Base-by-base conservation (phyloP, 1,140 invertebrate genomes). In the Pseudobourletiella spinata region DNA sequence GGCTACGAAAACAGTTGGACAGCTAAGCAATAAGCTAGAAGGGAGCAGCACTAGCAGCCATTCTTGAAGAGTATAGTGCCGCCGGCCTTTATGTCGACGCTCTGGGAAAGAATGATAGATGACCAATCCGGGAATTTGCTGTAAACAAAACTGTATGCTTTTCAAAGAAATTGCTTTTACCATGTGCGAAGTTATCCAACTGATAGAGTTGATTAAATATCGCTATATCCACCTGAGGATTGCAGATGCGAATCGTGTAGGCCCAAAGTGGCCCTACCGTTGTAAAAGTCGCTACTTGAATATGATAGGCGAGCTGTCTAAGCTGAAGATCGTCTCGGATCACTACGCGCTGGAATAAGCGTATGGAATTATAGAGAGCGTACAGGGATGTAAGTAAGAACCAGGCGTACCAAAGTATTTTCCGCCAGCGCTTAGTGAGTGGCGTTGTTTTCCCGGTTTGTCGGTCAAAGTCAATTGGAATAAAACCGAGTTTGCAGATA, bases 181-280 rank as follows among this genome's bases (percentile, higher is more conserved):
- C n/a, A n/a, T n/a, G n/a, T n/a, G n/a, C n/a, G n/a, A n/a, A n/a
- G n/a, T n/a, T n/a, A n/a, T n/a, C n/a, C n/a, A n/a, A n/a, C n/a
- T n/a, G n/a, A n/a, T n/a, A 48, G 8, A 48, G 46, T 48, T 48
- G 46, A 25, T 48, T 48, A 25, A 48, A 48, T 6, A 48, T 48
- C 6, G 46, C 46, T 15, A 20, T 48, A 25, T 48, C 24, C 16
- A 48, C 24, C 24, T 48, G 46, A 6, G 46, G 46, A 48, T 48
- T 48, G 16, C 16, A n/a, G 18, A 20, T n/a, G 46, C 11, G 22
- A 11, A 48, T 6, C 24, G 11, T 11, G 22, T 48, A 48, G 24
- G 6, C 46, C 46, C 46, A 48, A 22, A 20, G 22, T 11, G 46
- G 8, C 6, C 6, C 18, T 11, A 48, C 18, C 11, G 46, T 22